Base-by-base conservation (phyloP, 2,888 invertebrate genomes). In the Hyposoter didymator region DNA sequence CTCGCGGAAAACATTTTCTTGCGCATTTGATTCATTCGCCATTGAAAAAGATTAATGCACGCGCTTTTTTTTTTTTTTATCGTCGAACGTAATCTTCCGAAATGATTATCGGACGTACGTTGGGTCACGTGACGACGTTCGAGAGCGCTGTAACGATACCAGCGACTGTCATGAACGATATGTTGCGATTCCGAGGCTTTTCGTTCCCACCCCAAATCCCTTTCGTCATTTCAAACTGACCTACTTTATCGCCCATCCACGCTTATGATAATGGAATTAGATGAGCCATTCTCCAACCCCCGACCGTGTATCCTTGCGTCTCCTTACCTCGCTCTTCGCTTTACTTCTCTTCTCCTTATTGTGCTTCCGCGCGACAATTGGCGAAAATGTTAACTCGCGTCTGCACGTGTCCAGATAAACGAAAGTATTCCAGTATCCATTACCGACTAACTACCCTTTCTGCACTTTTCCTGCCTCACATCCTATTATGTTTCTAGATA, bases 221-320 rank as follows among this genome's bases (percentile, higher is more conserved):
- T 69, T 55, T 47, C 59, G 74, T 75, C 85, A 82, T 84, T 84
- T 84, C 47, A 78, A 47, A 28, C 28, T 81, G 84, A 86, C 86
- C 86, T 59, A 86, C 78, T 81, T 86, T 78, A 39, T 84, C 78
- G 43, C 74, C 69, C 84, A 81, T 84, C 73, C 76, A 67, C 67
- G 76, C 76, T 84, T 84, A 81, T n/a, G n/a, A 84, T 84, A 84
- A 84, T 84, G 84, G 73, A 84, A 84, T 84, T 84, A 76, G 78
- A 81, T 78, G 76, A 84, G 81, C 84, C 43, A 52, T 67, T 43
- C 35, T 67, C 72, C 28, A 43, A 43, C 74, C 73, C 22, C 66
- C 39, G 14, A 28, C 52, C 39, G 14, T 55, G 14, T 55, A 19
- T 12, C 17, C 39, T 12, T 10, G 39, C 66, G 10, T 12, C 39